A percentile compares a stretch with the other conserved stretches of the same genome.
Evolutionary conservation across 2,888 invertebrate genomes (phyloP).

Genomic region (Isoperla grammatica): DNA sequence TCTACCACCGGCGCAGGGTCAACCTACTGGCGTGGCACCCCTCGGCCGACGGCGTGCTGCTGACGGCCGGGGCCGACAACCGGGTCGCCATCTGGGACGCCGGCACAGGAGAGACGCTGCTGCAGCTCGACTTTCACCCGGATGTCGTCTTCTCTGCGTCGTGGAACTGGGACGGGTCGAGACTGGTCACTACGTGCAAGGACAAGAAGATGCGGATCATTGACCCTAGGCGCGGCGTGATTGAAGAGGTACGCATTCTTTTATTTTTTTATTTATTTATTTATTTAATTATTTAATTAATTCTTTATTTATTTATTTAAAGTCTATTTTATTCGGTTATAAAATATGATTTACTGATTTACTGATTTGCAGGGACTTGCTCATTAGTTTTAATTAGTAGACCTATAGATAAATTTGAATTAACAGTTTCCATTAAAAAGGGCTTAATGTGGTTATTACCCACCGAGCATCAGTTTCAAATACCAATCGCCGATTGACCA

Average conservation of each 20-base stretch:
- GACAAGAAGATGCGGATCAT: constrained; percentile 93
- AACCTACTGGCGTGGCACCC: constrained; percentile 96
- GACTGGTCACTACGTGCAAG: constrained; percentile 91
- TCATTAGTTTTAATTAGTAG: too few relatives aligned
- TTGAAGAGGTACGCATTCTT: constrained; percentile 53
- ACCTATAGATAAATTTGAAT: too few relatives aligned
- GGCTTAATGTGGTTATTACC: too few relatives aligned
- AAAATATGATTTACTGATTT: too few relatives aligned
- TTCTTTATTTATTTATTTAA: too few relatives aligned
- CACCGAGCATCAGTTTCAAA: too few relatives aligned
- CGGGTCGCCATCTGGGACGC: constrained; percentile 78
- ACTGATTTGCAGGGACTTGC: too few relatives aligned
- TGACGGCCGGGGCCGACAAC: constrained; percentile 64
- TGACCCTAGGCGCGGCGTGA: constrained; percentile 81
- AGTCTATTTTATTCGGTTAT: too few relatives aligned
- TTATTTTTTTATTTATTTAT: too few relatives aligned
- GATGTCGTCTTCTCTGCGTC: constrained; percentile 94
- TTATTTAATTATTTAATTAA: too few relatives aligned
- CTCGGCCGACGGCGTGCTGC: constrained; percentile 87
- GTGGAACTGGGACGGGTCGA: constrained; percentile 94
- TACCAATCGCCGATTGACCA: too few relatives aligned
- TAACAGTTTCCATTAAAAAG: too few relatives aligned
- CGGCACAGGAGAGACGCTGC: constrained; percentile 81
- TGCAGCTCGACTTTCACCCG: constrained; percentile 84
- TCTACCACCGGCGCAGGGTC: constrained; percentile 88